A percentile compares a stretch with the other conserved stretches of the same genome.
phyloP scores from a whole-genome alignment of 1,140 invertebrate species.

The Drosophila biarmipes region DNA sequence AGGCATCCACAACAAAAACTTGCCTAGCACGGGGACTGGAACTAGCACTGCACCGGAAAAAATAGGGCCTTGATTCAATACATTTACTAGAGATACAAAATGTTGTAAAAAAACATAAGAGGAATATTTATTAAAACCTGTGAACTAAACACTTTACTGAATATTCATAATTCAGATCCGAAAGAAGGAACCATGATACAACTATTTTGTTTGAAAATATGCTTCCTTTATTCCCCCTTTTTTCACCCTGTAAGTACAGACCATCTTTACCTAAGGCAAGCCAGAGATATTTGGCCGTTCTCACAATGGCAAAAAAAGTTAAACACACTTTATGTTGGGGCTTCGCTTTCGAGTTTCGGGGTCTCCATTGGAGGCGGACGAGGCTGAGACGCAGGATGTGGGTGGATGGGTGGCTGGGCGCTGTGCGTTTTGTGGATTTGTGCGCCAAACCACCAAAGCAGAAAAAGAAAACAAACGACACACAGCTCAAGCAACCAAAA shows the following conservation, averaged over 20 bases:
- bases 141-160: no score
- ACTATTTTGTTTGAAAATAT: no score
- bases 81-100: no score
- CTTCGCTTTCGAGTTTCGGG: slow-evolving; percentile 16
- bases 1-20: slow-evolving; percentile 18
- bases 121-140: no score
- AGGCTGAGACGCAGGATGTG: slow-evolving; percentile 3
- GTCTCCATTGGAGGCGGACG: slow-evolving; percentile 11
- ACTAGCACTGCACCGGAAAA: slow-evolving; percentile 8
- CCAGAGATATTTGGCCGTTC: slow-evolving; percentile 66
- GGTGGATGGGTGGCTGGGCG: slow-evolving; percentile 12
- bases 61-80: neutral
- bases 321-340: slow-evolving; percentile 78
- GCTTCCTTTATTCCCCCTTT: neutral
- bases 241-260: slow-evolving; percentile 5
- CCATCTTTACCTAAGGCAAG: slow-evolving; percentile 55
- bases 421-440: slow-evolving; percentile 58
- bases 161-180: no score
- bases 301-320: slow-evolving; percentile 56
- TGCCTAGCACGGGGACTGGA: slow-evolving; percentile 4
- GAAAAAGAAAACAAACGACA: slow-evolving; percentile 68
- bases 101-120: no score
- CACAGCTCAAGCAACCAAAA: slow-evolving; percentile 63
- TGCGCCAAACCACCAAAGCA: slow-evolving; percentile 54
- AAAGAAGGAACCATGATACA: no score